Conservation (phyloP, 1,140 invertebrate species). For the Bombus confusus region DNA sequence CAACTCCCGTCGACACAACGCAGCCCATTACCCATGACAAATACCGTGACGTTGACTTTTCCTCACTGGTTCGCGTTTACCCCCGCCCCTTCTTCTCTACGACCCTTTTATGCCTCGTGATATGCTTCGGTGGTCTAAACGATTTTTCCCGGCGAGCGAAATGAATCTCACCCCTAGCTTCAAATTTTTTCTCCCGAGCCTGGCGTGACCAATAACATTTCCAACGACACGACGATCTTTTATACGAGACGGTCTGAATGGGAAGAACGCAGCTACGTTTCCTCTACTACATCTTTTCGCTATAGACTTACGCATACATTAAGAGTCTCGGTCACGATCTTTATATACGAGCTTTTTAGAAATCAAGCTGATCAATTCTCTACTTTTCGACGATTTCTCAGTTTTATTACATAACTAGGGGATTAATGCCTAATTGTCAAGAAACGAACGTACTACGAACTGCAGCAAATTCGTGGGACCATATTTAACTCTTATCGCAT, state of each 20-base stretch:
- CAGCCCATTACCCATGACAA: constrained; percentile 65
- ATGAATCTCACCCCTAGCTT: background rate
- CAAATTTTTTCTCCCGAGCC: background rate
- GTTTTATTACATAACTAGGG: too few species aligned
- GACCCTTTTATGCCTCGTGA: background rate
- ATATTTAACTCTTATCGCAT: too few species aligned
- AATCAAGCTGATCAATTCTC: too few species aligned
- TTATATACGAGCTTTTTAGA: too few species aligned
- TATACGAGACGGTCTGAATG: too few species aligned
- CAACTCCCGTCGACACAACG: constrained; percentile 60
- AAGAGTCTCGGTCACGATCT: too few species aligned
- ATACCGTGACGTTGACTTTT: constrained; percentile 60
- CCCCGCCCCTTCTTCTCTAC: background rate
- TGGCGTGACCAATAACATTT: background rate
- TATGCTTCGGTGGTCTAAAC: background rate
- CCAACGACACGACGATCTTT: background rate
- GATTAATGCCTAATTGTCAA: too few species aligned
- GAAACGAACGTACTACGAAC: too few species aligned
- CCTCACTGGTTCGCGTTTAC: background rate
- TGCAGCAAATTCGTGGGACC: too few species aligned
- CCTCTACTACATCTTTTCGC: too few species aligned
- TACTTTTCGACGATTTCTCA: too few species aligned
- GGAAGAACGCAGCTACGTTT: background rate
- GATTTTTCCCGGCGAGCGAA: background rate
- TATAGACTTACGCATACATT: too few species aligned